Evolutionary conservation across 2,113 vertebrate species (phyloP).

Genomic region (Myanophis thanlyinensis): DNA sequence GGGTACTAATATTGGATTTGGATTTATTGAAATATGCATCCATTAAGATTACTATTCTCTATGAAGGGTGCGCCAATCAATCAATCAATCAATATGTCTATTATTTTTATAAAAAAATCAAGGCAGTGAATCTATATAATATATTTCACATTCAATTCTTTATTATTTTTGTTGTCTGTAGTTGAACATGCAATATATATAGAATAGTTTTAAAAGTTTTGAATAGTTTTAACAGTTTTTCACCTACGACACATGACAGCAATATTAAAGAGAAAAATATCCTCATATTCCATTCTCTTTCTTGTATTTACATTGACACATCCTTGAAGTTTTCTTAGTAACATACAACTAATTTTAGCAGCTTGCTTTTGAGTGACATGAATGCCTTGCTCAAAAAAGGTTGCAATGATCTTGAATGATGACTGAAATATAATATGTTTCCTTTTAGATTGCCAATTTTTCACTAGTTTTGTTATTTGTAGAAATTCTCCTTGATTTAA

Average conservation of each 20-base stretch:
- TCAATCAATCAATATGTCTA: no score
- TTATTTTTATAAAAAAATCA: neutral
- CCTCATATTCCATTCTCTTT: neutral
- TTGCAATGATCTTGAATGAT: neutral
- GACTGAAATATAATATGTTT: neutral
- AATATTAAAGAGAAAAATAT: neutral
- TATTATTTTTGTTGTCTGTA: neutral
- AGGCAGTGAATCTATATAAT: neutral
- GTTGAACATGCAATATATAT: neutral
- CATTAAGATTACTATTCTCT: neutral
- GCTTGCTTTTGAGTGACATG: neutral
- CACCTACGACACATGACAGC: neutral
- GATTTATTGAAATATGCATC: neutral
- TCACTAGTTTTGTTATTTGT: rapidly evolving
- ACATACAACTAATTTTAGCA: neutral
- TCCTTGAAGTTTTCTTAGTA: neutral
- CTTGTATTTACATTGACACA: neutral
- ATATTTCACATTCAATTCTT: neutral
- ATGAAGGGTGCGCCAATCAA: no score
- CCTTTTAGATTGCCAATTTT: neutral
- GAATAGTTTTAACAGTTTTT: neutral
- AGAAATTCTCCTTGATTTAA: neutral
- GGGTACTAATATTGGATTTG: neutral
- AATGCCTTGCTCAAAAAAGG: neutral
- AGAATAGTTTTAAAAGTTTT: neutral